Base-by-base conservation (phyloP, 2,797 vertebrate genomes). In the Rhodeus uyekii region DNA sequence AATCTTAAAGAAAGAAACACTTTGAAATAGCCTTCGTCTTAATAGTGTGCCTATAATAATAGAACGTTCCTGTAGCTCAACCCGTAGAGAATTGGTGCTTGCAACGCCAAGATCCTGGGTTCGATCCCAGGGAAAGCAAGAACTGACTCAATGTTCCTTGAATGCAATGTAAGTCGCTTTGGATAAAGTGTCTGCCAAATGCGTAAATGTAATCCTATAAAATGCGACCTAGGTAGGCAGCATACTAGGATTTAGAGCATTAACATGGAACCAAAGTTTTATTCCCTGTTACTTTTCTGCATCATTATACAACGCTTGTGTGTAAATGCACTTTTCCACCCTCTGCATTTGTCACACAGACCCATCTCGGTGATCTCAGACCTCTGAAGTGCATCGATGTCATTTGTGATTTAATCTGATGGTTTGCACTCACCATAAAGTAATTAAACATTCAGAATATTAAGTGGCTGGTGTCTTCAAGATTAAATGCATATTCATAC, bases 391-490 rank as follows among this genome's bases (percentile, higher is more conserved):
- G 48, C 48, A 38, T 38, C 13, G 0, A 24, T 8, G 71, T 74
- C 48, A 55, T 55, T 24, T 16, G 22, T 74, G 48, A 74, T 74
- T 55, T 50, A 74, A 74, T 74, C 71, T 74, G 48, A 74, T 74
- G 71, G 12, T 55, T 74, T 74, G 71, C 71, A 16, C 58, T 60
- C 6, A 7, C 27, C 6, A 60, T 29, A 29, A 60, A 10, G 22
- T 55, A 24, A 55, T 74, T 27, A 55, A 55, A 74, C 55, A 55
- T 74, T 74, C 48, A 0, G 71, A 55, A 74, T 74, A 55, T 74
- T 74, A 74, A 74, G 48, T 22, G n/a, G 48, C 48, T 38, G 32
- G 13, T 55, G 71, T 32, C 13, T 55, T 55, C 13, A 2, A 55
- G 50, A 74, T 74, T 9, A 55, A 74, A 55, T 38, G 1, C n/a